These are phyloP conservation scores for Troides helena DNA, from an alignment of 2,888 invertebrate species.

Conservation along the genomic window DNA sequence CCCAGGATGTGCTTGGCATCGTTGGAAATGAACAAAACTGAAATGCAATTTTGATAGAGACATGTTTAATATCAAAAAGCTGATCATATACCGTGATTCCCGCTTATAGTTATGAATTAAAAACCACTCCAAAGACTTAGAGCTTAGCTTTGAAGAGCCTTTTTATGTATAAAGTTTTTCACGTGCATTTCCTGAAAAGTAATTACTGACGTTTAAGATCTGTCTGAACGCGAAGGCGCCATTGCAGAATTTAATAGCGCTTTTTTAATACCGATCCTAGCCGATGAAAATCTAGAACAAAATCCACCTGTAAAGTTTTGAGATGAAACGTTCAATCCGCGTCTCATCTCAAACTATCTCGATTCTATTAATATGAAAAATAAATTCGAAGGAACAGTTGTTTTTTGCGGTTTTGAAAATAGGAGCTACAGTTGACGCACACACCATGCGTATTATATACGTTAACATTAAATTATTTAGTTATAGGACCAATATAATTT, in stretches of 20 bases:
- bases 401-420: conserved; percentile 14
- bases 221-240: conserved; percentile 2
- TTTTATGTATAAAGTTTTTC: conserved; percentile 5
- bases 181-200: conserved; percentile 11
- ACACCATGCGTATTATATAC: neutral
- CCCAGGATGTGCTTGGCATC: too few species aligned
- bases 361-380: conserved; percentile 17
- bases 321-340: neutral
- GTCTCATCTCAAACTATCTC: neutral
- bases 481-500: too few species aligned
- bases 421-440: neutral
- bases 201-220: conserved; percentile 17
- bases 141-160: neutral
- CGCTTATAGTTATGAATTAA: too few species aligned
- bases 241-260: conserved; percentile 2
- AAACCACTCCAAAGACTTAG: too few species aligned
- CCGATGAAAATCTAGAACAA: conserved; percentile 8
- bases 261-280: conserved; percentile 17
- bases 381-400: conserved; percentile 8
- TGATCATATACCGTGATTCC: too few species aligned
- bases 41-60: too few species aligned
- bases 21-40: too few species aligned
- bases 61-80: too few species aligned
- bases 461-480: too few species aligned
- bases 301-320: neutral